Evolutionary conservation across 2,888 invertebrate genomes (phyloP), one percentile per base, ranked within the genome.

Genomic region (Rhamphomyia laevipes): DNA sequence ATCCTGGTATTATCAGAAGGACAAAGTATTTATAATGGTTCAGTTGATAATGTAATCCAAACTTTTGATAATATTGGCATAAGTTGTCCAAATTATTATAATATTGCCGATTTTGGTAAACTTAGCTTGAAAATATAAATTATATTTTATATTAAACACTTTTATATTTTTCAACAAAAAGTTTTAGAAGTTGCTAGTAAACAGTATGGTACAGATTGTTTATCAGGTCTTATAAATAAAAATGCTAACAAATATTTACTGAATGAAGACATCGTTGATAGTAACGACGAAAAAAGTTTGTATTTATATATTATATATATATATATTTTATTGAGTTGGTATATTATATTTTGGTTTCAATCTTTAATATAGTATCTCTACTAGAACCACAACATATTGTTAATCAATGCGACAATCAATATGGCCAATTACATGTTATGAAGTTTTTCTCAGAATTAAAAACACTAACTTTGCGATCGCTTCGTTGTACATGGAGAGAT

Each of bases 21-120:
- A 0, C 74, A 77, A 54, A 85, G 86, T 58, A 77, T 84, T 5
- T 88, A 84, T 63, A 80, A 84, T 56, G 94, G 94, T 10, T 77
- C 84, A 2, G 80, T 87, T 10, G 73, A 74, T 11, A 77, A 80
- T 18, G 74, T 94, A 47, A 70, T 92, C 38, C 80, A 82, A 0
- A 88, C 80, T 67, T 74, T 94, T 48, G 74, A 76, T 50, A 74
- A 76, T 46, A 73, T 81, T 47, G 77, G 80, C 46, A 74, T 89
- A 15, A 71, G 73, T 30, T 94, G 93, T 68, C 93, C 93, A 0
- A 77, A 82, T 6, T 89, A 87, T 66, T 90, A 94, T 66, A 92
- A 92, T 72, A 89, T 90, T 21, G 88, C 90, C 6, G 92, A 92
- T 70, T 91, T 82, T 70, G 77, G 90, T 89, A 68, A 77, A 52